Percentiles rank a stretch among this genome's conserved stretches.
Conservation (phyloP, 2,113 vertebrate genomes). For the Lanius collurio region DNA sequence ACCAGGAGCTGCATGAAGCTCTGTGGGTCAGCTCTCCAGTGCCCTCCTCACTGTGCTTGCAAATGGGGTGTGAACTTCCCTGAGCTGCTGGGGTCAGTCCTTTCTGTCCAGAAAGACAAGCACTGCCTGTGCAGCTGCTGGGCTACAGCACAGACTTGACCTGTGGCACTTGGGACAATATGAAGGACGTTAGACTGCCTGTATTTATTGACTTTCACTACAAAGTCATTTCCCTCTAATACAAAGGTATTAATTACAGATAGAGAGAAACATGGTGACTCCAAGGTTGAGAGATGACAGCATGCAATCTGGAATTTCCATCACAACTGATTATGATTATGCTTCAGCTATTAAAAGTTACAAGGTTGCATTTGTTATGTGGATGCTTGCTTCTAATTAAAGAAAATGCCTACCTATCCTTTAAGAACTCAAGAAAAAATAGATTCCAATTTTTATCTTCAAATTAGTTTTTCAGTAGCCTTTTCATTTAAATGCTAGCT, state of each 20-base stretch:
- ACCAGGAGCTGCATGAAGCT: neutral
- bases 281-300: conserved; percentile 23
- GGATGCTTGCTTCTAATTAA: conserved; percentile 48
- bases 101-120: too few relatives aligned
- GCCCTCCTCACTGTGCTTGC: neutral
- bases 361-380: neutral
- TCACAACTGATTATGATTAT: conserved; percentile 27
- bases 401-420: neutral
- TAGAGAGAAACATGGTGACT: neutral
- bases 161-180: neutral
- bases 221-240: neutral
- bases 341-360: conserved; percentile 35
- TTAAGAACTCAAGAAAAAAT: neutral
- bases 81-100: neutral
- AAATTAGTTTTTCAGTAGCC: neutral
- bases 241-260: neutral
- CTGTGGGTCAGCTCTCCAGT: neutral
- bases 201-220: neutral
- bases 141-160: neutral
- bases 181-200: neutral
- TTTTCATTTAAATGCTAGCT: neutral
- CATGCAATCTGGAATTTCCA: neutral
- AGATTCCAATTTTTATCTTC: neutral
- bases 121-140: neutral
- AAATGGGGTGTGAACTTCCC: neutral